A percentile compares a stretch with the other conserved stretches of the same genome.
Conservation (phyloP, 2,888 invertebrate genomes). For the Phytoseiulus persimilis region DNA sequence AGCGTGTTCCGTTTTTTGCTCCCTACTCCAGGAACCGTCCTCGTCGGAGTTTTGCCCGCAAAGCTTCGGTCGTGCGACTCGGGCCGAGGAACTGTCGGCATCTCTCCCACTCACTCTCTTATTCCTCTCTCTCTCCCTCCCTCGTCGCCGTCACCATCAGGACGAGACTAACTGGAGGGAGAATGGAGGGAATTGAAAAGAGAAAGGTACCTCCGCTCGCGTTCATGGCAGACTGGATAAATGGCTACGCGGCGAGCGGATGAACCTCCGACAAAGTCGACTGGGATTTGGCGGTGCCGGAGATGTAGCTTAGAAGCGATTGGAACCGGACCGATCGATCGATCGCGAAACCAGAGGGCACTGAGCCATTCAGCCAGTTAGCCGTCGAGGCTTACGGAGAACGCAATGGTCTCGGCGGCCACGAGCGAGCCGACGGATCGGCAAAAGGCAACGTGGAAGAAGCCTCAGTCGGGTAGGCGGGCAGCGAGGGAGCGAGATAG, state of each 20-base stretch:
- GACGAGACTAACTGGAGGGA: not conserved
- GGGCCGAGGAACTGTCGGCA: too few relatives aligned
- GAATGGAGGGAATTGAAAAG: too few relatives aligned
- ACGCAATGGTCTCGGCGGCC: not conserved
- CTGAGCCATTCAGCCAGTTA: not conserved
- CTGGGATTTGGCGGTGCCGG: not conserved
- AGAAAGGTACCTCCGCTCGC: not conserved
- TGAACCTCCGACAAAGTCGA: not conserved
- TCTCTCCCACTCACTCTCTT: not conserved
- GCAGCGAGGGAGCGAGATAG: not conserved
- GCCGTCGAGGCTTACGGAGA: not conserved
- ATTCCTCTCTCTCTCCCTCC: not conserved
- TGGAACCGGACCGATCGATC: not conserved
- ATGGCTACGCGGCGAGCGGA: not conserved
- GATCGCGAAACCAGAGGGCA: not conserved
- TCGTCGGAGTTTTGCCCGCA: too few relatives aligned
- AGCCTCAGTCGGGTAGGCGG: not conserved
- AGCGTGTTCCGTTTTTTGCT: not conserved
- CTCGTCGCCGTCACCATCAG: not conserved
- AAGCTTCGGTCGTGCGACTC: too few relatives aligned
- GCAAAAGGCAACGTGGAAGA: too few relatives aligned
- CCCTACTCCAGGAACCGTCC: not conserved
- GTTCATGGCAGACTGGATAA: not conserved
- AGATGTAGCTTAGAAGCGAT: not conserved
- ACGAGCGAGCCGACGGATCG: too few relatives aligned